A percentile compares a stretch with the other conserved stretches of the same genome.
These are phyloP conservation scores for Tangara arthus DNA, from an alignment of 2,797 vertebrate species.

Conservation along the genomic window DNA sequence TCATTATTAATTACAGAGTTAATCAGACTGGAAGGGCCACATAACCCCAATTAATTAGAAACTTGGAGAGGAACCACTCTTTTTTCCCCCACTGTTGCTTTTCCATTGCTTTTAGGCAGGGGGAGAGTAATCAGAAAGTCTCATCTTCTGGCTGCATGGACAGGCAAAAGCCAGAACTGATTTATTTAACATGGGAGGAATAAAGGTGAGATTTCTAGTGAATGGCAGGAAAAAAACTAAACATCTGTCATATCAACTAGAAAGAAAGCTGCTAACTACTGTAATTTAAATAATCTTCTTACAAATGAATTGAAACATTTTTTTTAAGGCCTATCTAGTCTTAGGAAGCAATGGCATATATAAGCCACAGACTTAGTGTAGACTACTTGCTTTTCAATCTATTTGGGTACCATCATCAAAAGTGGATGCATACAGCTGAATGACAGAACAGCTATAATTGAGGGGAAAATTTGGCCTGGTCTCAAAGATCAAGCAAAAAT, in stretches of 20 bases:
- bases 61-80: neutral
- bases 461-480: neutral
- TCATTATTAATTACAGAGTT: slow-evolving; percentile 24
- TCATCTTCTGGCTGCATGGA: neutral
- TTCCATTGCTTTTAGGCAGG: neutral
- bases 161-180: neutral
- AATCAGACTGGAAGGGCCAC: neutral
- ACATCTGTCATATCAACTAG: neutral
- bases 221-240: slow-evolving; percentile 7
- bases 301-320: neutral
- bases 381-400: neutral
- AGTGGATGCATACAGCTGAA: neutral
- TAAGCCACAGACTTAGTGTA: neutral
- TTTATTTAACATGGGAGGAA: neutral
- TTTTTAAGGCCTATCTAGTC: neutral
- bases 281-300: neutral
- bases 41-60: neutral
- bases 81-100: neutral
- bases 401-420: neutral
- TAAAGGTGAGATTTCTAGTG: neutral
- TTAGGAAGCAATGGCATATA: neutral
- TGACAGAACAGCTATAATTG: slow-evolving; percentile 9
- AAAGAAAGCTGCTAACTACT: neutral
- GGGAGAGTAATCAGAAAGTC: neutral
- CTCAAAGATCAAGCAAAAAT: slow-evolving; percentile 17